phyloP scores from a whole-genome alignment of 2,888 invertebrate genomes.

The Drosophila kanekoi region DNA sequence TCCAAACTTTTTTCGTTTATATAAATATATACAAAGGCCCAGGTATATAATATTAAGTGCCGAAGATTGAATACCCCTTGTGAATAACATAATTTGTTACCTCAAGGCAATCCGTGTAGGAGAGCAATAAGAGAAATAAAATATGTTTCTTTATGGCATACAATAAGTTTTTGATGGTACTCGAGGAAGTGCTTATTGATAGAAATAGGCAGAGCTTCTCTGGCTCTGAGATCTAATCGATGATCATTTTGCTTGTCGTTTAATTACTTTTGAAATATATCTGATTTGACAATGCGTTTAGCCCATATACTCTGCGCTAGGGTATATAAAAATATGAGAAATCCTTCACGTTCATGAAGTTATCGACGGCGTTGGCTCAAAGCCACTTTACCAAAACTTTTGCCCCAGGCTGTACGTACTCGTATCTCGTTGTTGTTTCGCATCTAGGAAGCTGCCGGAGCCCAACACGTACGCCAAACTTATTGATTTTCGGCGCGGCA shows the following conservation, averaged over 20 bases:
- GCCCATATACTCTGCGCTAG: conserved; percentile 7
- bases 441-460: conserved; percentile 21
- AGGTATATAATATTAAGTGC: not conserved
- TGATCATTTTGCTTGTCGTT: too few relatives aligned
- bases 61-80: conserved; percentile 13
- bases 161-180: too few relatives aligned
- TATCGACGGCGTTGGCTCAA: conserved; percentile 68
- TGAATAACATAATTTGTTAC: not conserved
- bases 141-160: too few relatives aligned
- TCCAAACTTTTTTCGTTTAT: conserved; percentile 33
- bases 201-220: too few relatives aligned
- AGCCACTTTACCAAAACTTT: conserved; percentile 54
- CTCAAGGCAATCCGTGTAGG: not conserved
- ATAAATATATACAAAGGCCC: conserved; percentile 5
- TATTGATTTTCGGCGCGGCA: conserved; percentile 72
- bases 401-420: conserved; percentile 24
- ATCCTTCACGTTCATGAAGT: conserved; percentile 70
- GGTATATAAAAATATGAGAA: conserved; percentile 25
- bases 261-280: too few relatives aligned
- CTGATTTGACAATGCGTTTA: too few relatives aligned
- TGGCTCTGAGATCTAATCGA: too few relatives aligned
- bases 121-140: not conserved
- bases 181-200: too few relatives aligned
- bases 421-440: conserved; percentile 16
- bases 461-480: conserved; percentile 76